Evolutionary conservation across 1,140 invertebrate genomes (phyloP), one percentile per base, ranked within the genome.

Genomic region (Procambarus virginalis): DNA sequence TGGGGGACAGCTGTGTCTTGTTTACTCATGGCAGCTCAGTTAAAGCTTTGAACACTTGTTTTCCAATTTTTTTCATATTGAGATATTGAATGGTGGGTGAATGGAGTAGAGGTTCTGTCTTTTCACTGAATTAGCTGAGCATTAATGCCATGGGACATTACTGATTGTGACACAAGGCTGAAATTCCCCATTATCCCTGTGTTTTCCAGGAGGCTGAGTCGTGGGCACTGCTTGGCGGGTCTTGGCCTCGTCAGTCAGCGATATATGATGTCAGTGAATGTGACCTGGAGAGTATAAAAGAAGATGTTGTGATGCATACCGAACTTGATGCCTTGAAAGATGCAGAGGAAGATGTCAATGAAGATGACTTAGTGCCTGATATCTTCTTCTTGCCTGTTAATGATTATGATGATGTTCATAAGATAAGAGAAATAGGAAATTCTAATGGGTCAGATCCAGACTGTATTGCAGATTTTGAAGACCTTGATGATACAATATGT

Each of bases 161-260:
- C 58, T 46, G 46, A 75, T 78, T 83, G 46, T 89, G 87, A 89
- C 87, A 89, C 86, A 89, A 78, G 76, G 87, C 87, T 89, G 87
- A 89, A 84, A 78, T 70, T 84, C 87, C 87, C 87, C 73, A 78
- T 84, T 89, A 89, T 89, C 87, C 87, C 87, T 89, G 87, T 89
- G 87, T 89, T 89, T 89, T 89, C 87, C 87, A 89, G 87, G 87
- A 89, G 87, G 87, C 87, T 84, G 87, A 89, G 55, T 77, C 58
- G 81, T 76, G 55, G 87, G 58, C 60, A 34, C 87, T 84, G 55
- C 87, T 89, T 55, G 81, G 81, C n/a, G 73, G 76, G 14, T 89
- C 87, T 60, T 89, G 87, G 87, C 87, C 87, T 5, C 80, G 49
- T 51, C 87, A 84, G 87, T 58, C 81, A 12, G 87, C 73, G 34